Conservation (phyloP, 2,113 vertebrate species). For the Centropristis striata region DNA sequence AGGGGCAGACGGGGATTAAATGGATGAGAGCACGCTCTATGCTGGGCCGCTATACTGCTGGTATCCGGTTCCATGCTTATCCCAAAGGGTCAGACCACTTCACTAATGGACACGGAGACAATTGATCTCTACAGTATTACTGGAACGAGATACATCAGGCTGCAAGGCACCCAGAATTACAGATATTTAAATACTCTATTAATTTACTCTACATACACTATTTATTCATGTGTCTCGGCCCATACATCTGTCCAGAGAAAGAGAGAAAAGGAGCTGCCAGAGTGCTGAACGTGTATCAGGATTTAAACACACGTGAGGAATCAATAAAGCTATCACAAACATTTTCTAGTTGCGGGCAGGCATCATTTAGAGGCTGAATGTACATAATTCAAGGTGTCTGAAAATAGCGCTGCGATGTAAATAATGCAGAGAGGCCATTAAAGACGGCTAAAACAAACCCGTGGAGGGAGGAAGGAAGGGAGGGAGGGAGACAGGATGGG, state of each 20-base stretch:
- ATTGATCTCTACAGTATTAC: constrained; percentile 70
- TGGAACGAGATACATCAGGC: constrained; percentile 56
- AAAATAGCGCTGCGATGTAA: constrained; percentile 72
- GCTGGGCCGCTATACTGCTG: constrained; percentile 29
- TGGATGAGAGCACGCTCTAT: constrained; percentile 40
- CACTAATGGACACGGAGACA: constrained; percentile 68
- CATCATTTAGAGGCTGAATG: constrained; percentile 57
- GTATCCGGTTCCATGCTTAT: constrained; percentile 63
- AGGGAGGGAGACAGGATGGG: constrained; percentile 11
- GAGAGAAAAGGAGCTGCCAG: not conserved
- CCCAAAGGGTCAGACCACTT: constrained; percentile 59
- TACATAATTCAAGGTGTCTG: constrained; percentile 69
- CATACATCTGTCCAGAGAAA: constrained; percentile 42
- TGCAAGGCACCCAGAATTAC: constrained; percentile 39
- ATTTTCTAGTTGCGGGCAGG: constrained; percentile 47
- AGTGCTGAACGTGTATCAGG: not conserved
- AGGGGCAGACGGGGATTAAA: constrained; percentile 53
- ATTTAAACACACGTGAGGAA: constrained; percentile 15
- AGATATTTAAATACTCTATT: constrained; percentile 30
- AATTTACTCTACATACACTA: not conserved
- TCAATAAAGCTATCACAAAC: constrained; percentile 55
- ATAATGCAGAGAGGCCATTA: constrained; percentile 71
- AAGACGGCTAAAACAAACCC: constrained; percentile 50
- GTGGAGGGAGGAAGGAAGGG: constrained; percentile 9
- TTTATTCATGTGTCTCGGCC: constrained; percentile 25